phyloP scores from a whole-genome alignment of 1,140 invertebrate species.

The Drosophila paulistorum region DNA sequence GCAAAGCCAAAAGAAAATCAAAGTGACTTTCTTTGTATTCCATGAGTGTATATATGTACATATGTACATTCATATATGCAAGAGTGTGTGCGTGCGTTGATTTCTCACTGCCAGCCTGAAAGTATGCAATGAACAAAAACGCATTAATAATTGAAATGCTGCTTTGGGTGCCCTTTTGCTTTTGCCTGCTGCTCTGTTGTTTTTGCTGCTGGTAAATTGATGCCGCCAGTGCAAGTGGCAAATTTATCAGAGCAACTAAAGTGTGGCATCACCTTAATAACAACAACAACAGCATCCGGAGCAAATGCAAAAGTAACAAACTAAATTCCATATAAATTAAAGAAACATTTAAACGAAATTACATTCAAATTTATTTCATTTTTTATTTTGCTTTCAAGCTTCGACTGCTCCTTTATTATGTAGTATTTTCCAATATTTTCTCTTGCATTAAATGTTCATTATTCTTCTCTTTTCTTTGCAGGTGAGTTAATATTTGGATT shows the following conservation, averaged over 20 bases:
- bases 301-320: background rate
- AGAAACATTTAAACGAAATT: conserved; percentile 62
- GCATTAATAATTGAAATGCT: conserved; percentile 75
- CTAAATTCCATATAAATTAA: conserved; percentile 40
- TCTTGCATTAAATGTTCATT: conserved; percentile 37
- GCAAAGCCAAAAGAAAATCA: conserved; percentile 29
- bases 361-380: conserved; percentile 63
- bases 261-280: conserved; percentile 1
- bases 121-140: conserved; percentile 77
- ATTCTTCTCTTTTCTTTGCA: conserved; percentile 47
- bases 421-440: background rate
- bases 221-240: conserved; percentile 50
- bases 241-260: conserved; percentile 44
- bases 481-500: conserved; percentile 48
- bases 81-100: conserved; percentile 57
- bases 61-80: conserved; percentile 19
- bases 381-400: conserved; percentile 35
- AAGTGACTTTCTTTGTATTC: conserved; percentile 24
- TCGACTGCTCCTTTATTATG: background rate
- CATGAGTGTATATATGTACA: conserved; percentile 19
- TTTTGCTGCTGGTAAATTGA: conserved; percentile 47
- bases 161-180: conserved; percentile 56
- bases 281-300: background rate
- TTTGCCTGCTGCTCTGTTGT: conserved; percentile 2
- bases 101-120: conserved; percentile 68